These are phyloP conservation scores for Eilema depressum DNA, from an alignment of 2,888 invertebrate species.

Conservation along the genomic window DNA sequence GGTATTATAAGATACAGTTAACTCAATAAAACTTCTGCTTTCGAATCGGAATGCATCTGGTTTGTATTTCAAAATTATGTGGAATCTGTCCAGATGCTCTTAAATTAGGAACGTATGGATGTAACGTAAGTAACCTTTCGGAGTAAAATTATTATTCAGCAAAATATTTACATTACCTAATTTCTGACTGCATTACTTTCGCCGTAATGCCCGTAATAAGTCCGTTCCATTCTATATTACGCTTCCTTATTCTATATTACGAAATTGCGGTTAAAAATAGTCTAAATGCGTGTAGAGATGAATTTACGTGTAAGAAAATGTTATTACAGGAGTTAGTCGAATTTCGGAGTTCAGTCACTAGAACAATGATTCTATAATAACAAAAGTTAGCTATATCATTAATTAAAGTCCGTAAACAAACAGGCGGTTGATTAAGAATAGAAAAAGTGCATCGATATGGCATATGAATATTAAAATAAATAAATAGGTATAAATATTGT, in stretches of 20 bases:
- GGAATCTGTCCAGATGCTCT: neutral
- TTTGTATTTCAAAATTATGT: conserved; percentile 6
- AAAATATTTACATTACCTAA: conserved; percentile 51
- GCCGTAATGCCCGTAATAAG: conserved; percentile 25
- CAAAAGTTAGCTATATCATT: too few relatives aligned
- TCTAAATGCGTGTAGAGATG: conserved; percentile 1
- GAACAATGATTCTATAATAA: too few relatives aligned
- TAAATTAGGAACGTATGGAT: conserved; percentile 10
- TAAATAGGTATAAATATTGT: too few relatives aligned
- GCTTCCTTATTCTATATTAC: conserved; percentile 42
- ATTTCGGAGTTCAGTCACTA: neutral
- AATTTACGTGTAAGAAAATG: conserved; percentile 13
- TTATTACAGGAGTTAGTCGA: neutral
- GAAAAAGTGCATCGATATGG: too few relatives aligned
- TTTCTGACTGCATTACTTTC: conserved; percentile 24
- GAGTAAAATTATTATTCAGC: conserved; percentile 47
- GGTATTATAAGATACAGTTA: too few relatives aligned
- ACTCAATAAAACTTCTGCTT: neutral
- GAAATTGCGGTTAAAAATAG: conserved; percentile 46
- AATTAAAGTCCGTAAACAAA: too few relatives aligned
- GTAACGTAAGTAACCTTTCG: conserved; percentile 19
- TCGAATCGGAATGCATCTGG: neutral
- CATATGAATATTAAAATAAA: too few relatives aligned
- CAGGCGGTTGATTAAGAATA: too few relatives aligned
- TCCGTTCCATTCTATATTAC: conserved; percentile 37